Evolutionary conservation across 2,797 vertebrate species (phyloP).

Genomic region (Emys orbicularis): DNA sequence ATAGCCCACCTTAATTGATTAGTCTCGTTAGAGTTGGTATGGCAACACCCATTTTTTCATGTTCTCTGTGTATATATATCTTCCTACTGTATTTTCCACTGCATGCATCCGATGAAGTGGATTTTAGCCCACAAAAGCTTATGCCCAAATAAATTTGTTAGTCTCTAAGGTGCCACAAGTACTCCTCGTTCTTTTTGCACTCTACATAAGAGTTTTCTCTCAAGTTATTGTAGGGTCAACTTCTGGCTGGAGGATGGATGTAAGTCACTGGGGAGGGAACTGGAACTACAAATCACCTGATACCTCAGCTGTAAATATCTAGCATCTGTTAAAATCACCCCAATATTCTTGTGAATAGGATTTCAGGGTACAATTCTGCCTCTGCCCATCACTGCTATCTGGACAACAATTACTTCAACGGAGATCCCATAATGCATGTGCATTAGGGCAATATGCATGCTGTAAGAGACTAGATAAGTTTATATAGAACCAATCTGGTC

Average conservation of each 20-base stretch:
- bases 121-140: no score
- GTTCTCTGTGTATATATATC: no score
- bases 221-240: background rate
- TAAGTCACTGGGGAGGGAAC: background rate
- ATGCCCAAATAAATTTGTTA: no score
- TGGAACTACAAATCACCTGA: background rate
- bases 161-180: no score
- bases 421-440: background rate
- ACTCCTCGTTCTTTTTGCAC: no score
- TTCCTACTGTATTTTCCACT: no score
- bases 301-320: background rate
- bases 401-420: background rate
- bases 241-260: rapidly evolving
- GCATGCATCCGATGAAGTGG: no score
- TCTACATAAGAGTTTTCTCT: background rate
- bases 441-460: background rate
- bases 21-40: no score
- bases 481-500: background rate
- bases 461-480: background rate
- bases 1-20: no score
- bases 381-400: rapidly evolving
- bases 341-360: background rate
- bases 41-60: no score
- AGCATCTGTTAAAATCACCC: background rate
- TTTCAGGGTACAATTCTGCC: background rate